Base-by-base conservation (phyloP, 1,140 invertebrate species). In the Aphaenogaster ashmeadi region DNA sequence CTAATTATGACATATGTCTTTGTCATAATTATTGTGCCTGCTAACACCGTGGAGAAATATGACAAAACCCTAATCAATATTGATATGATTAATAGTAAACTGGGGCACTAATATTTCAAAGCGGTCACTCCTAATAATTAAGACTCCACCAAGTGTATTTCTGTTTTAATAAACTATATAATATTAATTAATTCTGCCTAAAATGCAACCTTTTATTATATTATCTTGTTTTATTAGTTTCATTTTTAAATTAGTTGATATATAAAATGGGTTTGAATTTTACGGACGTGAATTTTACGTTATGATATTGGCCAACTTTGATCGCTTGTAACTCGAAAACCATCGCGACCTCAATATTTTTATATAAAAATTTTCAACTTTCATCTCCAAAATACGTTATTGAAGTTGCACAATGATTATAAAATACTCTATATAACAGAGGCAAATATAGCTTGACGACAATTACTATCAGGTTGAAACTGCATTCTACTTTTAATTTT, bases 1-100 rank as follows among this genome's bases (percentile, higher is more conserved):
- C 41, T 75, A 50, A 84, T 84, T 84, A 75, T 21, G 33, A 38
- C 33, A 75, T 36, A 54, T 75, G 80, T 84, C 80, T 75, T 60
- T 84, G 80, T 84, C 80, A 84, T 84, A 75, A 84, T 84, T 74
- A 84, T 27, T 36, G 18, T 18, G 18, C 1, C 33, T 38, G 6
- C 36, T 36, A 54, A 21, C 54, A 58, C 44, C 3, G 6, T 52
- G 5, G 69, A 75, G 80, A 60, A 75, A 84, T 75, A 75, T 75
- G 54, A 38, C 60, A 79, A 75, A 74, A 62, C 11, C 69, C 1
- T 62, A 84, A 81, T 81, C 21, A 38, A 84, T 54, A 36, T 47
- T 47, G n/a, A 11, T 27, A 8, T 15, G 21, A 1, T 81, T 83
- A 41, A 83, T 47, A 47, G 11, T 18, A 27, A 50, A 83, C 8